Percentiles rank a stretch among this genome's conserved stretches.
These are phyloP conservation scores for Styela plicata DNA, from an alignment of 23 tunicate species.

Conservation along the genomic window DNA sequence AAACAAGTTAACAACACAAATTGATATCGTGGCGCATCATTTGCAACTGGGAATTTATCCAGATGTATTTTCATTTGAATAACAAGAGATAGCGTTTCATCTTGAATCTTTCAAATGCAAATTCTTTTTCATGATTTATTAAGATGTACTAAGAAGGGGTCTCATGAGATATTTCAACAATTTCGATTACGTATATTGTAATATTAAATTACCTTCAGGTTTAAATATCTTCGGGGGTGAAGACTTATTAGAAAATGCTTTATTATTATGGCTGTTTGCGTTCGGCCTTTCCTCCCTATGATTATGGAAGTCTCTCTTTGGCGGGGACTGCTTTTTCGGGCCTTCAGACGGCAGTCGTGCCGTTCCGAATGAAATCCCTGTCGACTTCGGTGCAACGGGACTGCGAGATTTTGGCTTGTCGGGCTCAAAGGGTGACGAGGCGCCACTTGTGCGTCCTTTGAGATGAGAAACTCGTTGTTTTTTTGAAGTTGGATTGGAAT, in stretches of 20 bases:
- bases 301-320: not conserved
- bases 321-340: not conserved
- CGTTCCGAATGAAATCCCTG: conserved; percentile 29
- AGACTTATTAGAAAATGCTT: not conserved
- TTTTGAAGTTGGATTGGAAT: conserved; percentile 67
- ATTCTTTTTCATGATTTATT: too few relatives aligned
- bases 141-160: too few relatives aligned
- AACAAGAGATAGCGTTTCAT: too few relatives aligned
- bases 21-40: too few relatives aligned
- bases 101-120: too few relatives aligned
- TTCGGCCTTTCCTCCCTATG: not conserved
- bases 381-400: conserved; percentile 10
- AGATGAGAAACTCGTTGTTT: conserved; percentile 64
- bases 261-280: not conserved
- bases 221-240: not conserved
- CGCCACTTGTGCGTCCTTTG: conserved; percentile 10
- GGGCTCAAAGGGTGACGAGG: conserved; percentile 60
- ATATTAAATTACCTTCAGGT: not conserved
- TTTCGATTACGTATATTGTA: too few relatives aligned
- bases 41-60: too few relatives aligned
- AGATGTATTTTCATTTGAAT: too few relatives aligned
- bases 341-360: not conserved
- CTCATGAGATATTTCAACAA: too few relatives aligned
- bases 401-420: conserved; percentile 1
- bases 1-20: too few relatives aligned